These are phyloP conservation scores for Ptiloglossa arizonensis DNA, from an alignment of 1,140 invertebrate genomes.

Conservation along the genomic window DNA sequence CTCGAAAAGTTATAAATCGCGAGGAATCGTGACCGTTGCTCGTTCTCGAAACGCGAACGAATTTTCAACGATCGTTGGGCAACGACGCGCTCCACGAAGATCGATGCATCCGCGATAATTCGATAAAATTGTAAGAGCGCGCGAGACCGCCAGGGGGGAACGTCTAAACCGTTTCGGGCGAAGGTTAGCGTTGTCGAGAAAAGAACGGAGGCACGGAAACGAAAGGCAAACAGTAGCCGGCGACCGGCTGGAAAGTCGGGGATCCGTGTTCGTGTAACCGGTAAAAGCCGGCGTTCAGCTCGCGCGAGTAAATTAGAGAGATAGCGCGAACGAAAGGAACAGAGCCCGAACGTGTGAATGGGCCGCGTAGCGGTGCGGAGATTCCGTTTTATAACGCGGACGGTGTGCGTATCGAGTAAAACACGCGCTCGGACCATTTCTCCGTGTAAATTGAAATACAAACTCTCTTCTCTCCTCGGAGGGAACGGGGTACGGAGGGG, in stretches of 20 bases:
- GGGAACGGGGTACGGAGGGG: too few relatives aligned
- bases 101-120: too few relatives aligned
- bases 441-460: slow-evolving; percentile 45
- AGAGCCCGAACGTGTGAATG: slow-evolving; percentile 61
- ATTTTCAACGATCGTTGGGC: too few relatives aligned
- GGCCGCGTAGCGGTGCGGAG: slow-evolving; percentile 10
- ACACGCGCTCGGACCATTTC: slow-evolving; percentile 18
- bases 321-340: slow-evolving; percentile 59
- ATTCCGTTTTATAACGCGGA: slow-evolving; percentile 48
- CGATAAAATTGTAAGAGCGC: too few relatives aligned
- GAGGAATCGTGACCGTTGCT: too few relatives aligned
- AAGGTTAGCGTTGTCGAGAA: too few relatives aligned
- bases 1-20: too few relatives aligned
- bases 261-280: slow-evolving; percentile 11
- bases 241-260: slow-evolving; percentile 2
- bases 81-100: too few relatives aligned
- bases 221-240: slow-evolving; percentile 62
- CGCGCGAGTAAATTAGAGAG: slow-evolving; percentile 59
- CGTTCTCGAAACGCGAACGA: too few relatives aligned
- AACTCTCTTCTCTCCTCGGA: background rate
- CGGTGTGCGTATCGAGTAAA: slow-evolving; percentile 9
- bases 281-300: slow-evolving; percentile 45
- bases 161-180: background rate
- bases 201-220: slow-evolving; percentile 1
- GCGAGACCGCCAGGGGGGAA: background rate